Percentiles rank a stretch among this genome's conserved stretches.
Conservation (phyloP, 2,113 vertebrate genomes). For the Penelope pileata region DNA sequence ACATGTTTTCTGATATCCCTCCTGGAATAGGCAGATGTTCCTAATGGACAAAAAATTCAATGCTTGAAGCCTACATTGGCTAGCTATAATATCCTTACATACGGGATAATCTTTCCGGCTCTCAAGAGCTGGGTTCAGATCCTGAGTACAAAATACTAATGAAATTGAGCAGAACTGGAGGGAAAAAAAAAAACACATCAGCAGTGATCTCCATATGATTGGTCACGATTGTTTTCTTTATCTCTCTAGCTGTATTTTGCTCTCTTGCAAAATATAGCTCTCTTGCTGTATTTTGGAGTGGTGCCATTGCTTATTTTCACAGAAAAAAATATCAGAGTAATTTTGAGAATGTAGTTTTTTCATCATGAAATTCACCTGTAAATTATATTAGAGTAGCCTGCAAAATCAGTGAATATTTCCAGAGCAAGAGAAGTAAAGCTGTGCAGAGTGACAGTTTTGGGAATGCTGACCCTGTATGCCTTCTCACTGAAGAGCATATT, state of each 20-base stretch:
- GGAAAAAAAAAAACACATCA: background rate
- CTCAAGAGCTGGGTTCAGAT: background rate
- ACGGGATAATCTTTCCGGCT: background rate
- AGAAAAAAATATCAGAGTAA: background rate
- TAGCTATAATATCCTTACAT: conserved; percentile 20
- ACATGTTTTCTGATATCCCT: conserved; percentile 25
- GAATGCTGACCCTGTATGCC: background rate
- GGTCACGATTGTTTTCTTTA: background rate
- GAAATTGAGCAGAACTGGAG: background rate
- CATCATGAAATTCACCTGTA: background rate
- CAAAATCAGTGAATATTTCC: background rate
- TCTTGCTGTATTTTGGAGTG: background rate
- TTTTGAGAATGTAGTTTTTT: background rate
- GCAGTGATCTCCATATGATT: too few relatives aligned
- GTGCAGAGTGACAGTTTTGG: background rate
- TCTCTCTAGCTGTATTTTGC: too few relatives aligned
- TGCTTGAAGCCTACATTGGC: background rate
- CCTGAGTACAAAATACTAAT: background rate
- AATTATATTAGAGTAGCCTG: background rate
- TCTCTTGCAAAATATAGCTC: too few relatives aligned
- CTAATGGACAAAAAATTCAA: conserved; percentile 23
- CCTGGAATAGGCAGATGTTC: conserved; percentile 60
- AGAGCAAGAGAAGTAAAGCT: background rate
- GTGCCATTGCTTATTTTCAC: background rate
- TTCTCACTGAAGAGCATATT: background rate